Conservation (phyloP, 2,888 invertebrate genomes). For the Megaustenia siamemsis region DNA sequence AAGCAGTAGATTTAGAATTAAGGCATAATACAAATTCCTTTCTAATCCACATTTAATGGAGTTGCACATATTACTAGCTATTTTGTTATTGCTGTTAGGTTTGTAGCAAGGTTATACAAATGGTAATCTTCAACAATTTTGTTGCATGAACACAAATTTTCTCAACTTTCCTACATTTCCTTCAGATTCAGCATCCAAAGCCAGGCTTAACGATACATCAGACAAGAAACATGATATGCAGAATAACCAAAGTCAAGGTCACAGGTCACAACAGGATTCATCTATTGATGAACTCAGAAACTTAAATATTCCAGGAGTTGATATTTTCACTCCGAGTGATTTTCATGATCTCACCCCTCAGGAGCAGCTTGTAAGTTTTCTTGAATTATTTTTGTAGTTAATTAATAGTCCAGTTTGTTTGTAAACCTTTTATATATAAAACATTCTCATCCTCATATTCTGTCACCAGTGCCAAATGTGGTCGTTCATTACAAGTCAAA, state of each 20-base stretch:
- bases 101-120: too few relatives aligned
- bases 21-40: too few relatives aligned
- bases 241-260: slow-evolving; percentile 13
- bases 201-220: background rate
- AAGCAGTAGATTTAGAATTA: too few relatives aligned
- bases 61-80: too few relatives aligned
- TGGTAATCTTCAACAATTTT: background rate
- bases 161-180: background rate
- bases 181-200: background rate
- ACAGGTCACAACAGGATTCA: slow-evolving; percentile 29
- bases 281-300: slow-evolving; percentile 58
- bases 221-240: background rate
- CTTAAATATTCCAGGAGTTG: slow-evolving; percentile 72
- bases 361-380: slow-evolving; percentile 68
- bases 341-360: slow-evolving; percentile 69
- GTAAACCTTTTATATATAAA: too few relatives aligned
- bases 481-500: too few relatives aligned
- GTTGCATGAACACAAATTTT: too few relatives aligned
- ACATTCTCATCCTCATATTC: too few relatives aligned
- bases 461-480: too few relatives aligned
- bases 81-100: too few relatives aligned
- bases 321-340: slow-evolving; percentile 71
- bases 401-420: too few relatives aligned
- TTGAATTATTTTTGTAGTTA: background rate
- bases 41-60: too few relatives aligned